Evolutionary conservation across 2,113 vertebrate species (phyloP).

Genomic region (Oxyruncus cristatus): DNA sequence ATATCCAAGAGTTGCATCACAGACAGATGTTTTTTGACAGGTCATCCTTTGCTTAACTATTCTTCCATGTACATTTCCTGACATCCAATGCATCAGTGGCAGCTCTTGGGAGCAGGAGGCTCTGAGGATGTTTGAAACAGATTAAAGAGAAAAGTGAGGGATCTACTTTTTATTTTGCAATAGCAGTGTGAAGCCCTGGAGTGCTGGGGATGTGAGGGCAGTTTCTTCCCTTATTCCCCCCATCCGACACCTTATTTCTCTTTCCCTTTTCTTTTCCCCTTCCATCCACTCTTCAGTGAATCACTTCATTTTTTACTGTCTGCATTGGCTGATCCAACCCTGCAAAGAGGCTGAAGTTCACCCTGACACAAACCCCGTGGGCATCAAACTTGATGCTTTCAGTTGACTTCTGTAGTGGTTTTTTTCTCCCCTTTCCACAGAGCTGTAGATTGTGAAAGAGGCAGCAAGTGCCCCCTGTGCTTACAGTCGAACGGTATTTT

Average conservation of each 20-base stretch:
- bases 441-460: conserved; percentile 22
- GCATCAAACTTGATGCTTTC: not conserved
- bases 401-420: not conserved
- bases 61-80: conserved; percentile 13
- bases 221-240: not conserved
- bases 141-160: conserved; percentile 3
- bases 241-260: not conserved
- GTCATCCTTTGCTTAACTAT: not conserved
- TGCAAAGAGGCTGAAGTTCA: not conserved
- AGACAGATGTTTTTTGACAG: conserved; percentile 44
- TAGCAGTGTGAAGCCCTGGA: not conserved
- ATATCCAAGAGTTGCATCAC: not conserved
- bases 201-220: not conserved
- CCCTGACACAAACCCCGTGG: not conserved
- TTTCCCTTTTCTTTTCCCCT: not conserved
- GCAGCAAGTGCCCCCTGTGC: not conserved
- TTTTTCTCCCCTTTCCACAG: not conserved
- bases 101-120: not conserved
- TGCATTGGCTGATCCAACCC: not conserved
- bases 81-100: not conserved
- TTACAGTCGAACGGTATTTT: not conserved
- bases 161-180: conserved; percentile 2
- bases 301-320: not conserved
- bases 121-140: not conserved
- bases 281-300: not conserved